These are phyloP conservation scores for Nemapogon koenigi DNA, from an alignment of 2,888 invertebrate genomes.

Conservation along the genomic window DNA sequence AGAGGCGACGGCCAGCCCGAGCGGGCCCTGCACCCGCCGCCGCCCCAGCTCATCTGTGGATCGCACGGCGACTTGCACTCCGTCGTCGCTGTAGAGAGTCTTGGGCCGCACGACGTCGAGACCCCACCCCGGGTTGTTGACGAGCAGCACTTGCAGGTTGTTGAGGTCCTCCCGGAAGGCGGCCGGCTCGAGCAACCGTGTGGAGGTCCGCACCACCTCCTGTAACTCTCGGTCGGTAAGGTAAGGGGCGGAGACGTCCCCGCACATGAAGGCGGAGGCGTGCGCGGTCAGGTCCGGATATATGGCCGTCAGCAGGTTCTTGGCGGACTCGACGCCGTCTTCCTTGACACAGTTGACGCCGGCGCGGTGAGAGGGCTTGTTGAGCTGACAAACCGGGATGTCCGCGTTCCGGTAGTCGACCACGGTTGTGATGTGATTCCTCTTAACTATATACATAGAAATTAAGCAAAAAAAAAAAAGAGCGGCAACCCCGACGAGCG, in stretches of 20 bases:
- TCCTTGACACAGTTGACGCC: slow-evolving; percentile 71
- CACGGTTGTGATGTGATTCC: slow-evolving; percentile 61
- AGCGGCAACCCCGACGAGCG: slow-evolving; percentile 65
- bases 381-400: slow-evolving; percentile 62
- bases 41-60: slow-evolving; percentile 58
- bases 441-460: slow-evolving; percentile 72
- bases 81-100: slow-evolving; percentile 40
- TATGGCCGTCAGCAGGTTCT: slow-evolving; percentile 68
- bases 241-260: slow-evolving; percentile 56
- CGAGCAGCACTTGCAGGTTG: slow-evolving; percentile 72
- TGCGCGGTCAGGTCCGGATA: slow-evolving; percentile 68
- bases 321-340: slow-evolving; percentile 67
- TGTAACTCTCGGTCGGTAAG: slow-evolving; percentile 70
- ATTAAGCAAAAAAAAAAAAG: slow-evolving; percentile 72
- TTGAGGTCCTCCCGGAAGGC: slow-evolving; percentile 64
- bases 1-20: slow-evolving; percentile 63
- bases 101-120: slow-evolving; percentile 63
- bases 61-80: slow-evolving; percentile 30
- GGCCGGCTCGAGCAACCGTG: slow-evolving; percentile 32
- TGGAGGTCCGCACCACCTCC: slow-evolving; percentile 50
- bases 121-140: slow-evolving; percentile 77
- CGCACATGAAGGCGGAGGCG: slow-evolving; percentile 65
- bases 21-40: slow-evolving; percentile 54
- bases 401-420: slow-evolving; percentile 62
- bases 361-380: slow-evolving; percentile 56